These are phyloP conservation scores for Dicranocentrus wangi DNA, from an alignment of 2,888 invertebrate genomes.

Conservation along the genomic window DNA sequence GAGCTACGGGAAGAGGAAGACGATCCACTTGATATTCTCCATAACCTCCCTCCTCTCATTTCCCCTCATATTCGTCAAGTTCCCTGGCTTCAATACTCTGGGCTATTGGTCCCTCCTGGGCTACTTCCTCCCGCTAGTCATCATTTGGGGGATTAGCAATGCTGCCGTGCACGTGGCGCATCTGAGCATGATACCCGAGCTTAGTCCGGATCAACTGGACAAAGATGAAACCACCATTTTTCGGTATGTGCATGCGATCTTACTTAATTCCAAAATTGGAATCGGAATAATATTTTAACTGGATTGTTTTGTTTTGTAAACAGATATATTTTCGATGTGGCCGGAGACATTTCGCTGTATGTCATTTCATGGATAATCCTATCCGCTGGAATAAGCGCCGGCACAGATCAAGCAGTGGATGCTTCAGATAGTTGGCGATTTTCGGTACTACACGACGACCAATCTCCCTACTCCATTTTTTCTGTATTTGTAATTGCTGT, in stretches of 20 bases:
- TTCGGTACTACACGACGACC: constrained; percentile 59
- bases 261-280: neutral
- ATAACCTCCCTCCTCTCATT: constrained; percentile 75
- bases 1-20: constrained; percentile 71
- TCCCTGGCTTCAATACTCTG: constrained; percentile 72
- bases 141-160: constrained; percentile 78
- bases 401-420: constrained; percentile 58
- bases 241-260: constrained; percentile 72
- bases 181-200: constrained; percentile 77
- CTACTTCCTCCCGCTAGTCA: constrained; percentile 74
- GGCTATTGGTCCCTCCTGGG: constrained; percentile 75
- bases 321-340: constrained; percentile 60
- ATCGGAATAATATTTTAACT: too few species aligned
- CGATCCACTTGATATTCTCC: constrained; percentile 73
- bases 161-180: constrained; percentile 78
- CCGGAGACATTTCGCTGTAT: constrained; percentile 61
- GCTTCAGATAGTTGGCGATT: constrained; percentile 71
- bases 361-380: constrained; percentile 56
- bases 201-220: constrained; percentile 75
- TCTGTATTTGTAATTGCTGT: neutral
- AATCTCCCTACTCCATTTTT: neutral
- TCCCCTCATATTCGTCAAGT: constrained; percentile 76
- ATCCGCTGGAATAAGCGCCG: constrained; percentile 9
- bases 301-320: too few species aligned
- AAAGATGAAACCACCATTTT: constrained; percentile 76